Conservation (phyloP, 2,888 invertebrate species). For the Drosophila diplacantha region DNA sequence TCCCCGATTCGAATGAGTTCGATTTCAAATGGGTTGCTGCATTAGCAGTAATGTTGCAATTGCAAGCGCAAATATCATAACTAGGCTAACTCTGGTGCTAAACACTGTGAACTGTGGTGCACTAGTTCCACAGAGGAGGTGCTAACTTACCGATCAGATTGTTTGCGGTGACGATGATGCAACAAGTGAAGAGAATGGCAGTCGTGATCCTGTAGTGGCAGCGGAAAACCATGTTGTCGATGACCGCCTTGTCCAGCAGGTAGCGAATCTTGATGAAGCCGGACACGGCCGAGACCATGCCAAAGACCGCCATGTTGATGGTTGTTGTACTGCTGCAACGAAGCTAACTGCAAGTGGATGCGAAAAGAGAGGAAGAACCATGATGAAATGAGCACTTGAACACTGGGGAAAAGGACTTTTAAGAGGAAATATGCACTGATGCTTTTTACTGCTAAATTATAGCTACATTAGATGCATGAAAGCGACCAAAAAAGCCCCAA, state of each 20-base stretch:
- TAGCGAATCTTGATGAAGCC: conserved; percentile 94
- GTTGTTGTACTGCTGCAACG: conserved; percentile 43
- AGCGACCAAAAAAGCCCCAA: not conserved
- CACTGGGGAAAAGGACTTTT: conserved; percentile 35
- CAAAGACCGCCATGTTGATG: conserved; percentile 85
- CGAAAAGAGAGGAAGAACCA: conserved; percentile 1
- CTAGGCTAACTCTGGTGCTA: conserved; percentile 26
- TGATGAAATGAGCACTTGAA: conserved; percentile 24
- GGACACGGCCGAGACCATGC: conserved; percentile 91
- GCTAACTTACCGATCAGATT: conserved; percentile 89
- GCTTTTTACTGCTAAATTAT: not conserved
- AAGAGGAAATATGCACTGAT: not conserved
- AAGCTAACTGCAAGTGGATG: conserved; percentile 49
- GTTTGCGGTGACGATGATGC: conserved; percentile 92
- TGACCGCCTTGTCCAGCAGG: conserved; percentile 91
- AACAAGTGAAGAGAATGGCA: conserved; percentile 90
- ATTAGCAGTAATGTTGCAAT: conserved; percentile 40
- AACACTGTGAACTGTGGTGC: conserved; percentile 43
- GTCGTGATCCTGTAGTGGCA: conserved; percentile 93
- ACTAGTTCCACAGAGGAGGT: conserved; percentile 37
- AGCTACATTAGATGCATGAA: accelerated
- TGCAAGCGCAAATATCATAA: conserved; percentile 33
- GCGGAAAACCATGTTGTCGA: conserved; percentile 93
- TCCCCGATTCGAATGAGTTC: conserved; percentile 1
- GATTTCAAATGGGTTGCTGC: conserved; percentile 37